Percentiles rank a stretch among this genome's conserved stretches.
These are phyloP conservation scores for Paramormyrops hopkinsi DNA, from an alignment of 2,797 vertebrate genomes.

Conservation along the genomic window DNA sequence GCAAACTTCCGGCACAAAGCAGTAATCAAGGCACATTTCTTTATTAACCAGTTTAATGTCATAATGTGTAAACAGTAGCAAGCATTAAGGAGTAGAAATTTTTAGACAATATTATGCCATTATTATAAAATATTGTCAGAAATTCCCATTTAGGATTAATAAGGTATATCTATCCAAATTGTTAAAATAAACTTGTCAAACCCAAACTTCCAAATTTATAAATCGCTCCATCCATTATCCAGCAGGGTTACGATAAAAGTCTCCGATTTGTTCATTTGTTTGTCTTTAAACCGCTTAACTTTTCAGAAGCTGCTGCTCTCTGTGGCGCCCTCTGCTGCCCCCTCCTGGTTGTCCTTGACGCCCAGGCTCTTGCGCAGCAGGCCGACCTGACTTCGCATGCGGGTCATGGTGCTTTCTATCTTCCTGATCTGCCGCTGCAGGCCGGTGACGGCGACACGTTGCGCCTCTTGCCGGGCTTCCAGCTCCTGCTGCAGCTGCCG, in stretches of 20 bases:
- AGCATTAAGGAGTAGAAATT: background rate
- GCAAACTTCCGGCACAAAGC: background rate
- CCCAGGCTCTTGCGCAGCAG: conserved; percentile 67
- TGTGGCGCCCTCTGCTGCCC: conserved; percentile 45
- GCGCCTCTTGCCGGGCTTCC: conserved; percentile 52
- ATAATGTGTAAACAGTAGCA: background rate
- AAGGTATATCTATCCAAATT: background rate
- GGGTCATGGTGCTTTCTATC: conserved; percentile 62
- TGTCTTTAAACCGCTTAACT: background rate
- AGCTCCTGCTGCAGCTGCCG: conserved; percentile 62
- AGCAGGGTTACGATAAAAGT: background rate
- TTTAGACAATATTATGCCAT: background rate
- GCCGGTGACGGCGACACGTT: conserved; percentile 51
- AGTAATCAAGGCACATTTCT: background rate
- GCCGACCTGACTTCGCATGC: conserved; percentile 65
- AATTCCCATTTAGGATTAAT: background rate
- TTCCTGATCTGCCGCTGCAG: conserved; percentile 63
- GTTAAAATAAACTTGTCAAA: background rate
- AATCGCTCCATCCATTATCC: background rate
- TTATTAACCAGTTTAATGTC: background rate
- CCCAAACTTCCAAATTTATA: background rate
- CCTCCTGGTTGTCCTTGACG: conserved; percentile 53
- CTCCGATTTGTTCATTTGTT: background rate
- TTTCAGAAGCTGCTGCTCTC: conserved; percentile 30
- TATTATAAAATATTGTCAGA: background rate